Evolutionary conservation across 2,888 invertebrate genomes (phyloP).

Genomic region (Rhagium mordax): DNA sequence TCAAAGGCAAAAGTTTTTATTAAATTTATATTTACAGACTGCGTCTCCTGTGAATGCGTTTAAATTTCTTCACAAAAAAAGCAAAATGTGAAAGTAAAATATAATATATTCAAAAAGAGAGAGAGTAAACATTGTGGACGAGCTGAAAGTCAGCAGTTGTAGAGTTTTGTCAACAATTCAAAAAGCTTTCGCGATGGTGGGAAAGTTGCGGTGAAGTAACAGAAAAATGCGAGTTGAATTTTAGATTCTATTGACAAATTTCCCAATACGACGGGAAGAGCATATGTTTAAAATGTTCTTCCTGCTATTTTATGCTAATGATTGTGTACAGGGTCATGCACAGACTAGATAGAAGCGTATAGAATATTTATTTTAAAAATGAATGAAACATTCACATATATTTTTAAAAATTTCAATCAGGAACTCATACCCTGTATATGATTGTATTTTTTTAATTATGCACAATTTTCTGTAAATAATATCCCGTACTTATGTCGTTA

Average conservation of each 20-base stretch:
- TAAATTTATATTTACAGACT: not conserved
- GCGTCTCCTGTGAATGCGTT: not conserved
- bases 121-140: conserved; percentile 30
- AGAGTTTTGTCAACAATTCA: conserved; percentile 38
- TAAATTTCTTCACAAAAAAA: not conserved
- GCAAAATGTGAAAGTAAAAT: conserved; percentile 5
- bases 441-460: no score
- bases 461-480: no score
- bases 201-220: conserved; percentile 19
- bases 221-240: conserved; percentile 17
- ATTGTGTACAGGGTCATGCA: not conserved
- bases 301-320: not conserved
- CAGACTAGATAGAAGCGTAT: no score
- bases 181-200: conserved; percentile 26
- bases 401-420: no score
- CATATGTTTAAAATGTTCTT: not conserved
- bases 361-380: no score
- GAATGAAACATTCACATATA: no score
- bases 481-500: no score
- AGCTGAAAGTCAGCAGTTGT: conserved; percentile 35
- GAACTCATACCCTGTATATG: no score
- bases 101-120: conserved; percentile 36
- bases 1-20: not conserved
- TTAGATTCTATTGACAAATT: conserved; percentile 13
- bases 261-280: not conserved